Percentiles rank a stretch among this genome's conserved stretches.
phyloP scores from a whole-genome alignment of 92 coral and sea anemone genomes.

The Epizoanthus rinbou region DNA sequence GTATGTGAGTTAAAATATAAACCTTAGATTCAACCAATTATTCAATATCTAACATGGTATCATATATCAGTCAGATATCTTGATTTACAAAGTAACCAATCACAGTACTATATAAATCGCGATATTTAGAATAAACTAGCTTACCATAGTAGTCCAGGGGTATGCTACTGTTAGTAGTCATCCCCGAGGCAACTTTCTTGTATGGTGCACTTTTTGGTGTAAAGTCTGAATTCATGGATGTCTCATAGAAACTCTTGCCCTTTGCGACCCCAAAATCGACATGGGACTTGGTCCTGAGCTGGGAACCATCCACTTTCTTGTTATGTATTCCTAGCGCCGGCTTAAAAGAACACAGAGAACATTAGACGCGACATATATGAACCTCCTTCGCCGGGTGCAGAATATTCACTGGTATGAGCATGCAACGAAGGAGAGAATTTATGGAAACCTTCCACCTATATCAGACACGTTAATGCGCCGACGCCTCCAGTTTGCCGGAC shows the following conservation, averaged over 20 bases:
- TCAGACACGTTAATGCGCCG: too few relatives aligned
- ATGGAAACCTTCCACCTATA: too few relatives aligned
- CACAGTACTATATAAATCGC: neutral
- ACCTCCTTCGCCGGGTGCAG: too few relatives aligned
- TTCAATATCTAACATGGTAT: neutral
- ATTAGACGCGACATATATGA: too few relatives aligned
- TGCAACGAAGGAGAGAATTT: too few relatives aligned
- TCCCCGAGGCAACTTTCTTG: slow-evolving; percentile 67
- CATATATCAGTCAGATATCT: neutral
- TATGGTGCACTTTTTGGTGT: slow-evolving; percentile 59
- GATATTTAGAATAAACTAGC: neutral
- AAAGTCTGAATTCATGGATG: slow-evolving; percentile 88
- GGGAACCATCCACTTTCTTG: slow-evolving; percentile 88
- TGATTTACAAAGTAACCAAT: too few relatives aligned
- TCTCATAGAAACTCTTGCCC: slow-evolving; percentile 73
- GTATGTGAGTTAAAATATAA: too few relatives aligned
- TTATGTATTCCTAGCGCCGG: slow-evolving; percentile 77
- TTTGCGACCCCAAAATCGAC: slow-evolving; percentile 82
- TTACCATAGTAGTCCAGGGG: slow-evolving; percentile 92
- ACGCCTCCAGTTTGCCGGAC: too few relatives aligned
- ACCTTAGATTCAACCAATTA: too few relatives aligned
- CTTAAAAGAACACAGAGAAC: too few relatives aligned
- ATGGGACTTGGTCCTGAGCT: slow-evolving; percentile 87
- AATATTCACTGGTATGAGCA: too few relatives aligned
- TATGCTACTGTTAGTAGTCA: slow-evolving; percentile 75